phyloP scores from a whole-genome alignment of 2,888 invertebrate species.

The Cybosia mesomella region DNA sequence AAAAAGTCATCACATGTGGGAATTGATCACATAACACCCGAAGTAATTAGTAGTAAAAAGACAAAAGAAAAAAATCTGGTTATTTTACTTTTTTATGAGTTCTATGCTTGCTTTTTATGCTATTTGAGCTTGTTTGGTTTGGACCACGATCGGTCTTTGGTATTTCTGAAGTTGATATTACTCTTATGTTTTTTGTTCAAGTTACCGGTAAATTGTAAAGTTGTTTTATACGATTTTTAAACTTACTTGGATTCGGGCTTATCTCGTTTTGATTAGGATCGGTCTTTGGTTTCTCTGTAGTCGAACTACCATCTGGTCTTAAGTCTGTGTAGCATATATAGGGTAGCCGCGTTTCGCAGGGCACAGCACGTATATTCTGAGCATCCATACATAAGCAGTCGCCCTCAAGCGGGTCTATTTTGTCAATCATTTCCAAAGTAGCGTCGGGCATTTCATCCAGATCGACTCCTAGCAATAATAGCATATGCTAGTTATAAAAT shows the following conservation, averaged over 20 bases:
- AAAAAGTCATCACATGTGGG: too few relatives aligned
- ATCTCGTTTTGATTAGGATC: neutral
- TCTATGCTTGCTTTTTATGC: neutral
- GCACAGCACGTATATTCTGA: neutral
- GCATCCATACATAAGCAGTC: neutral
- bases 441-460: slow-evolving; percentile 2
- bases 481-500: too few relatives aligned
- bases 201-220: too few relatives aligned
- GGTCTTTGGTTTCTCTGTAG: neutral
- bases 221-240: too few relatives aligned
- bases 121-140: neutral
- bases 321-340: slow-evolving; percentile 2
- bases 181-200: too few relatives aligned
- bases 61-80: too few relatives aligned
- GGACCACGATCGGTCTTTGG: neutral
- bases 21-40: neutral
- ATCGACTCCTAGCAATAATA: neutral
- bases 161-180: neutral
- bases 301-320: neutral
- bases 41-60: too few relatives aligned
- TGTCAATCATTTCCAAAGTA: neutral
- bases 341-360: neutral
- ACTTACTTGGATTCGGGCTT: too few relatives aligned
- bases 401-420: neutral
- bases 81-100: neutral